Evolutionary conservation across 2,797 vertebrate genomes (phyloP).

Genomic region (Tokudaia tokunoshimensis): DNA sequence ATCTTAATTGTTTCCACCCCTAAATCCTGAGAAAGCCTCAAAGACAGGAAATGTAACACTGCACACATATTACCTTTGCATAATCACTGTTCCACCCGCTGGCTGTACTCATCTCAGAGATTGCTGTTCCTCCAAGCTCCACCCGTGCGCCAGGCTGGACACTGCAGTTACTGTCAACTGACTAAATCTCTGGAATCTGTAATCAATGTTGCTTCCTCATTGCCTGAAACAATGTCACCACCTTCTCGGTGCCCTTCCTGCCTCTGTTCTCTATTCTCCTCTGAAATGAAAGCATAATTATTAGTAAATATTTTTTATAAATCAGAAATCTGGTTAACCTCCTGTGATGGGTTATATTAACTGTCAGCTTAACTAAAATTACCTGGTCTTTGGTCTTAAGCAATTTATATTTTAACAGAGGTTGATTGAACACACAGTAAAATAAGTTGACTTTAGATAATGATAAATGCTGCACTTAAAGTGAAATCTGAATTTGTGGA

Average conservation of each 20-base stretch:
- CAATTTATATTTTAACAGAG: constrained; percentile 38
- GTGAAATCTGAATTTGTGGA: not conserved
- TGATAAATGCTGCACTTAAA: constrained; percentile 25
- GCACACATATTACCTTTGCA: not conserved
- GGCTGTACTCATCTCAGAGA: not conserved
- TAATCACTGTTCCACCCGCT: not conserved
- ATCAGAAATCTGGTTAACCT: not conserved
- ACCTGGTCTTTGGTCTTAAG: not conserved
- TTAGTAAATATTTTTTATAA: constrained; percentile 42
- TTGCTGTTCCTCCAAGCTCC: not conserved
- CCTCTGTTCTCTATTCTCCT: not conserved
- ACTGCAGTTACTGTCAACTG: not conserved
- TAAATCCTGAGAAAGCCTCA: not conserved
- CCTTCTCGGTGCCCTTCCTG: not conserved
- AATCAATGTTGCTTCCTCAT: not conserved
- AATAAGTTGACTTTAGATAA: not conserved
- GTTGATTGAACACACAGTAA: not conserved
- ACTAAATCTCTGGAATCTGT: constrained; percentile 32
- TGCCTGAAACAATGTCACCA: not conserved
- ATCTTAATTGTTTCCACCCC: not conserved
- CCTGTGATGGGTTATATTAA: too few species aligned
- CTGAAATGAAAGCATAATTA: not conserved
- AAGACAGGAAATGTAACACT: not conserved
- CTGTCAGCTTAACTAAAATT: not conserved
- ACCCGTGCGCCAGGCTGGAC: not conserved